These are phyloP conservation scores for Diloba caeruleocephala DNA, from an alignment of 2,888 invertebrate genomes.

Conservation along the genomic window DNA sequence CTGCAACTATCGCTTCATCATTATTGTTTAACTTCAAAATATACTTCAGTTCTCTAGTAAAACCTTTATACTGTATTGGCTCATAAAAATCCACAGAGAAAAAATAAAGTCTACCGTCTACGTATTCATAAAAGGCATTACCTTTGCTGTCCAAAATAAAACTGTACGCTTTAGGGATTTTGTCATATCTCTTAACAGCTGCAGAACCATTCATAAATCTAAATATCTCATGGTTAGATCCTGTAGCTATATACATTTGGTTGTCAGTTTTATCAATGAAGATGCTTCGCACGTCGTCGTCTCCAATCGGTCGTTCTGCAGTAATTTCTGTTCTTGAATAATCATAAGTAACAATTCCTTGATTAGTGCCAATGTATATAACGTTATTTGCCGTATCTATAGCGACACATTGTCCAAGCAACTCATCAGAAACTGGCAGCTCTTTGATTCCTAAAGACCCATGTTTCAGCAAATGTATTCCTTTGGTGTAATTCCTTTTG, in stretches of 20 bases:
- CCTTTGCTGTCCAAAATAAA: constrained; percentile 79
- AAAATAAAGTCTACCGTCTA: constrained; percentile 82
- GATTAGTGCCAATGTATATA: constrained; percentile 82
- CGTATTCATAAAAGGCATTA: constrained; percentile 80
- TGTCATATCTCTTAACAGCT: constrained; percentile 79
- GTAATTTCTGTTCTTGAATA: constrained; percentile 75
- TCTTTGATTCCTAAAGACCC: constrained; percentile 80
- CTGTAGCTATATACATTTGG: constrained; percentile 82
- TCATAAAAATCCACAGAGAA: constrained; percentile 77
- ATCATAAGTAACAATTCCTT: constrained; percentile 79
- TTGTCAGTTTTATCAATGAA: constrained; percentile 79
- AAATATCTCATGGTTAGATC: constrained; percentile 78
- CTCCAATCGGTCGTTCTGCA: constrained; percentile 80
- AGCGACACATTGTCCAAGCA: constrained; percentile 79
- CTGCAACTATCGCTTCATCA: constrained; percentile 80
- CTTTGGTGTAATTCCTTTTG: constrained; percentile 83
- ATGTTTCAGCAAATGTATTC: constrained; percentile 77
- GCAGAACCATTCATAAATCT: constrained; percentile 79
- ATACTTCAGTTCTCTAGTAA: constrained; percentile 80
- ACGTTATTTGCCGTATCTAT: constrained; percentile 69
- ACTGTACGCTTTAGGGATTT: constrained; percentile 80
- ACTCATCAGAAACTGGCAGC: constrained; percentile 76
- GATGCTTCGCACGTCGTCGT: constrained; percentile 80
- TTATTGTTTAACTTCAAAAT: constrained; percentile 76
- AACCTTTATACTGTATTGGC: constrained; percentile 83